Evolutionary conservation across 2,797 vertebrate species (phyloP).

Genomic region (Phrynocephalus vlangalii): DNA sequence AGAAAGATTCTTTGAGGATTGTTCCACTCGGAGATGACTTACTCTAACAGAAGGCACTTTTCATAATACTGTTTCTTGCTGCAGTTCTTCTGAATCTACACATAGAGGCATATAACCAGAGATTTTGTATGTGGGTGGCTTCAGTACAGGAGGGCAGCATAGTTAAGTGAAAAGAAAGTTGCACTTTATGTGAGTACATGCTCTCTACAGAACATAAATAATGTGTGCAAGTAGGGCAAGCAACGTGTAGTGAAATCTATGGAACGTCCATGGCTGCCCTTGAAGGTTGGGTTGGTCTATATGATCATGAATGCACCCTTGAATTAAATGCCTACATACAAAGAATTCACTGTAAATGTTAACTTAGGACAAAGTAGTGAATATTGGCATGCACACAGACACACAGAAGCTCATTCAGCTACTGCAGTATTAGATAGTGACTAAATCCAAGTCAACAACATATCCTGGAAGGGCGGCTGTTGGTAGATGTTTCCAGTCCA

Average conservation of each 20-base stretch:
- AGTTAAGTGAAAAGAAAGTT: not conserved
- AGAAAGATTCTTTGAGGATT: not conserved
- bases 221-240: not conserved
- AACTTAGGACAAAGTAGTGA: not conserved
- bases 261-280: no score
- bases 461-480: not conserved
- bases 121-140: no score
- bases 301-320: no score
- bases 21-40: not conserved
- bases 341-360: not conserved
- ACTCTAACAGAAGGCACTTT: not conserved
- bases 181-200: not conserved
- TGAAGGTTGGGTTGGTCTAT: no score
- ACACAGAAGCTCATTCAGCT: not conserved
- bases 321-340: not conserved
- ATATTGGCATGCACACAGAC: not conserved
- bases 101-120: not conserved
- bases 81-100: not conserved
- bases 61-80: not conserved
- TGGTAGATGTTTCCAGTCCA: not conserved
- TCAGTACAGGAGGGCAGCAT: not conserved
- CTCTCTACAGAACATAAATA: not conserved
- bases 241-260: no score
- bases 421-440: not conserved
- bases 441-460: conserved; percentile 5